phyloP scores from a whole-genome alignment of 2,888 invertebrate genomes.

The Xiphydria camelus region DNA sequence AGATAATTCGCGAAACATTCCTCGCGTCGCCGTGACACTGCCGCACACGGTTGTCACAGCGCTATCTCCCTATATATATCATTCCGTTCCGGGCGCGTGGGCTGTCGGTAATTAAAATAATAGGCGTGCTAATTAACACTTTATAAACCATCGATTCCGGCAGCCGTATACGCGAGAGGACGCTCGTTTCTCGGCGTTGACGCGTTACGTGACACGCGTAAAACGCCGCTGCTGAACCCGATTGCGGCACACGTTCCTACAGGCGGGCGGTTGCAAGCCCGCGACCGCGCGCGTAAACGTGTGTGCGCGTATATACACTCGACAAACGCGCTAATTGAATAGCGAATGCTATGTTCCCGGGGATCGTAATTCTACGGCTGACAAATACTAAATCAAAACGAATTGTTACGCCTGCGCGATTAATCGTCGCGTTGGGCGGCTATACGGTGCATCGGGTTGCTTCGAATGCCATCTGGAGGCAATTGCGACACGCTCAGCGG shows the following conservation, averaged over 20 bases:
- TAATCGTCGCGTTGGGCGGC: no score
- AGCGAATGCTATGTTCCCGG: not conserved
- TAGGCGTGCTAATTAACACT: not conserved
- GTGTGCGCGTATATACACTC: not conserved
- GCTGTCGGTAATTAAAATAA: not conserved
- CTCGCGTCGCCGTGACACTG: not conserved
- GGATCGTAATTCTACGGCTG: not conserved
- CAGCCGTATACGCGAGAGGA: not conserved
- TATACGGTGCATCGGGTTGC: no score
- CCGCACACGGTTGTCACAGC: not conserved
- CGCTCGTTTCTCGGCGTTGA: not conserved
- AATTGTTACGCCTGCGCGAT: no score
- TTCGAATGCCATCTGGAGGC: no score
- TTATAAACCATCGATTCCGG: not conserved
- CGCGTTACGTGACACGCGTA: not conserved
- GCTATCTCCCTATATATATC: not conserved
- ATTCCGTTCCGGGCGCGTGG: not conserved
- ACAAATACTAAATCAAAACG: not conserved
- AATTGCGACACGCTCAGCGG: no score
- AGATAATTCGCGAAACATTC: slow-evolving; percentile 1
- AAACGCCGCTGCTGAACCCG: not conserved
- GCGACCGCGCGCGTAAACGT: no score
- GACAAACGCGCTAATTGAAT: slow-evolving; percentile 2
- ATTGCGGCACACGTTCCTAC: not conserved
- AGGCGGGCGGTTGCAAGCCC: no score